Evolutionary conservation across 1,140 invertebrate species (phyloP), one percentile per base, ranked within the genome.

Genomic region (Eulimnadia texana): DNA sequence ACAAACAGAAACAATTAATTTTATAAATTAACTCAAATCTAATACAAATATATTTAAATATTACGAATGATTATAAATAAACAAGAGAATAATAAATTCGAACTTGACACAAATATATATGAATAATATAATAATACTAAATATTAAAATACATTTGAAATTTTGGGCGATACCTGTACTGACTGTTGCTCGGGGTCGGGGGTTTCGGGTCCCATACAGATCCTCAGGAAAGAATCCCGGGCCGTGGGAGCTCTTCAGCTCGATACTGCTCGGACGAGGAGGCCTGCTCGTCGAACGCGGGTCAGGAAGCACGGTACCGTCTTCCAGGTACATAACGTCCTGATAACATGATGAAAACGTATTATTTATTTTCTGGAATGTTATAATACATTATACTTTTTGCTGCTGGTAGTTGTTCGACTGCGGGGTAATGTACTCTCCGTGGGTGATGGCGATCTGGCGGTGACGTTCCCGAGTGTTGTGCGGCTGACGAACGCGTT

Each of bases 401-500:
- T 27, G 61, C 62, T 55, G 50, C 59, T 29, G 65, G 55, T 61
- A 64, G 42, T 23, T 27, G 25, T 50, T 56, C 70, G 74, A 76
- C 66, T 78, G 77, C 54, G 82, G 80, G 84, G 90, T 90, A 66
- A 93, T 84, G 68, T 88, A 87, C 70, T 93, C 88, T 28, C 89
- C 89, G 67, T 88, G 85, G 19, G 84, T 85, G 20, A 90, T 80
- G 2, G 84, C 90, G 47, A 85, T 80, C 68, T 90, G 85, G 68
- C 85, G 78, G 70, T 91, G 88, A 63, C 85, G 78, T 70, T 93
- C 90, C 64, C 87, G 78, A 0, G 90, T 93, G 64, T 89, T 92
- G 68, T 88, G 84, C 25, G 88, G 88, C 64, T 87, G 84, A 29
- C 90, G 79, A 3, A 91, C 86, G 56, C 84, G 78, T 69, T 88